Percentiles rank a stretch among this genome's conserved stretches.
phyloP scores from a whole-genome alignment of 2,797 vertebrate genomes.

The Amblyraja radiata region DNA sequence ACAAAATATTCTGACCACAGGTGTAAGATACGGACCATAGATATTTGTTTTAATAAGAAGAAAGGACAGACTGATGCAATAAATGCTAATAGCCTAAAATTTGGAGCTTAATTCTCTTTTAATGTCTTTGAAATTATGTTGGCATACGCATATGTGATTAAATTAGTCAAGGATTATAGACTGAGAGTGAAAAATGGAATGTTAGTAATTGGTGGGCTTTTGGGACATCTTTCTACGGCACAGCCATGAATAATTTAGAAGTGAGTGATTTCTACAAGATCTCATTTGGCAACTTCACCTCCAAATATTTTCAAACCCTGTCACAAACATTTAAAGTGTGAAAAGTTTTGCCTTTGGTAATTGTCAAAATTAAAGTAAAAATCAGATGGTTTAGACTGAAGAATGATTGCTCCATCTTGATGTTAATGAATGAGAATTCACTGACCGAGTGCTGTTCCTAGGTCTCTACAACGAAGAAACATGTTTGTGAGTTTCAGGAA shows the following conservation, averaged over 20 bases:
- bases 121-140: neutral
- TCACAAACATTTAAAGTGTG: neutral
- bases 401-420: neutral
- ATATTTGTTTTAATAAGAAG: neutral
- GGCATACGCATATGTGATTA: neutral
- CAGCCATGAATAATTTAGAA: conserved; percentile 23
- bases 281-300: neutral
- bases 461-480: neutral
- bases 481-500: neutral
- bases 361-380: neutral
- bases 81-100: neutral
- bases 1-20: neutral
- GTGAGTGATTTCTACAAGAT: neutral
- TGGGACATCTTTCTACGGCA: neutral
- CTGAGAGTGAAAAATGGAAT: neutral
- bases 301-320: neutral
- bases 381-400: neutral
- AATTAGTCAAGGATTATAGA: neutral
- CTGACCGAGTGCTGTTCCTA: neutral
- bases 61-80: neutral
- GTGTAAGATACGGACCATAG: neutral
- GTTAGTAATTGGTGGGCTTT: conserved; percentile 8
- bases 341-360: neutral
- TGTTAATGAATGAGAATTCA: neutral
- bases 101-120: neutral